These are phyloP conservation scores for Epinephelus cyanopodus DNA, from an alignment of 2,113 vertebrate species.

Conservation along the genomic window DNA sequence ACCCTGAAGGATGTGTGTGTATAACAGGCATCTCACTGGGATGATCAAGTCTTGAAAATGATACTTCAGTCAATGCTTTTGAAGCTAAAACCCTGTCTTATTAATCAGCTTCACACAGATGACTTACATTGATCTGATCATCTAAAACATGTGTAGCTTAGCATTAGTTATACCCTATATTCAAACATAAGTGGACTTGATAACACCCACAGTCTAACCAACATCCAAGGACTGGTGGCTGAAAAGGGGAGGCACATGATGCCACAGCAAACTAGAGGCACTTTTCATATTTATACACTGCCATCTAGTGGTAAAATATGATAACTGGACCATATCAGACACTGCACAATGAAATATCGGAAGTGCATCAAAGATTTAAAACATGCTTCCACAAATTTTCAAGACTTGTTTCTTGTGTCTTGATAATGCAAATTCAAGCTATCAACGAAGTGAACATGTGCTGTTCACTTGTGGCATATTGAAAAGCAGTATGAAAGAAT, in stretches of 20 bases:
- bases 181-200: background rate
- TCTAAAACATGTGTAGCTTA: background rate
- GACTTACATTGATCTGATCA: background rate
- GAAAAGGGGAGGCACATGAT: too few species aligned
- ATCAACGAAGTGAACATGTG: background rate
- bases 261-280: background rate
- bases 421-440: background rate
- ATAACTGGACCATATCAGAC: background rate
- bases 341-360: background rate
- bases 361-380: background rate
- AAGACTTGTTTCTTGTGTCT: background rate
- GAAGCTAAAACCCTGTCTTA: background rate
- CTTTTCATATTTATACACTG: slow-evolving; percentile 14
- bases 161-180: background rate
- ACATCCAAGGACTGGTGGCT: background rate
- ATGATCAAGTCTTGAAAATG: background rate
- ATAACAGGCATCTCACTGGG: background rate
- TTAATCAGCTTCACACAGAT: background rate
- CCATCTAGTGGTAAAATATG: slow-evolving; percentile 70
- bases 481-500: too few species aligned
- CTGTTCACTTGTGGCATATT: background rate
- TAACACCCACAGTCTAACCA: background rate
- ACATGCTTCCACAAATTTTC: background rate
- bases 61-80: background rate
- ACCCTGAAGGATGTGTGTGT: slow-evolving; percentile 35